Evolutionary conservation across 2,797 vertebrate genomes (phyloP).

Genomic region (Parotocinclus haroldoi): DNA sequence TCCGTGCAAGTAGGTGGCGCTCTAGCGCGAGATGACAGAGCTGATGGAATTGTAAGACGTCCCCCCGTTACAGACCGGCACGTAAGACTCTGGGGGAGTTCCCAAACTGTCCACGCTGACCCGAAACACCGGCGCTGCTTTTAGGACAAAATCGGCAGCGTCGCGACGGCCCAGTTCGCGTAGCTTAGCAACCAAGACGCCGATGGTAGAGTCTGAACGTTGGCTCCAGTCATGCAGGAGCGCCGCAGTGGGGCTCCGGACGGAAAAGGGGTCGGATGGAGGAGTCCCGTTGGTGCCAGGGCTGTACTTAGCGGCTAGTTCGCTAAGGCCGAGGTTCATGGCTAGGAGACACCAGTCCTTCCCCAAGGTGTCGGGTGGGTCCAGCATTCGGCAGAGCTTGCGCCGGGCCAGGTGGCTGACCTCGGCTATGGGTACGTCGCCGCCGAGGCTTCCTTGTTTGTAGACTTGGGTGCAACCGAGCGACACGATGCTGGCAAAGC

Average conservation of each 20-base stretch:
- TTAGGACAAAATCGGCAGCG: slow-evolving; percentile 91
- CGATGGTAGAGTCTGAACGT: slow-evolving; percentile 80
- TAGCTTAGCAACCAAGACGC: slow-evolving; percentile 85
- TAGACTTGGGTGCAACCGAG: slow-evolving; percentile 92
- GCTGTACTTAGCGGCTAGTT: slow-evolving; percentile 91
- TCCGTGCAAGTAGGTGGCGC: slow-evolving; percentile 20
- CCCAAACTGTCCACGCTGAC: slow-evolving; percentile 81
- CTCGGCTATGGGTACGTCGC: slow-evolving; percentile 83
- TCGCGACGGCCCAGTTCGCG: slow-evolving; percentile 92
- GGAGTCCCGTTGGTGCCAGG: slow-evolving; percentile 68
- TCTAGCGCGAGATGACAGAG: slow-evolving; percentile 93
- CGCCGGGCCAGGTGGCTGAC: slow-evolving; percentile 82
- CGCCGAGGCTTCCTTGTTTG: slow-evolving; percentile 84
- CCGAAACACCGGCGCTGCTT: slow-evolving; percentile 87
- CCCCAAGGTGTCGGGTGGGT: slow-evolving; percentile 91
- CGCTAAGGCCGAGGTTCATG: slow-evolving; percentile 93
- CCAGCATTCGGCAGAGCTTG: slow-evolving; percentile 90
- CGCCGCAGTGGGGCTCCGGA: slow-evolving; percentile 86
- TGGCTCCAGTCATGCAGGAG: slow-evolving; percentile 89
- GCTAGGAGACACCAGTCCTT: slow-evolving; percentile 99
- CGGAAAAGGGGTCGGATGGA: slow-evolving; percentile 51
- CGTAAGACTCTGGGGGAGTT: slow-evolving; percentile 73
- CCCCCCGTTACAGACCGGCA: slow-evolving; percentile 88
- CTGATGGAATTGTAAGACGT: slow-evolving; percentile 97
- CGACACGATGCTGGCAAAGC: slow-evolving; percentile 89